These are phyloP conservation scores for Dryomyza anilis DNA, from an alignment of 2,888 invertebrate genomes.

Conservation along the genomic window DNA sequence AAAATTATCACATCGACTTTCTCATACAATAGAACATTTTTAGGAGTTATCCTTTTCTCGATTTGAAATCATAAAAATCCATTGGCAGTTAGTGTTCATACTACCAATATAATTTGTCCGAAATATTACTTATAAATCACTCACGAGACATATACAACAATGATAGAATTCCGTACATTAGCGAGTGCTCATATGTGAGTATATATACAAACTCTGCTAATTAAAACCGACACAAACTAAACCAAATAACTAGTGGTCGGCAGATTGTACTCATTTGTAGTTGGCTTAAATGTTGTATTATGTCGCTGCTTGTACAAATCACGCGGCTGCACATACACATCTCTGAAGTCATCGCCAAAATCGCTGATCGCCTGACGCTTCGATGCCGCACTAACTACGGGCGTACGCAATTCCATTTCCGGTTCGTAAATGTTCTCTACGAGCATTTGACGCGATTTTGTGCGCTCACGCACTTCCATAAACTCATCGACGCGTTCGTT, in stretches of 20 bases:
- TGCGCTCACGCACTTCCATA: conserved; percentile 36
- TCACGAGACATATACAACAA: no score
- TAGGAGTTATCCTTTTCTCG: no score
- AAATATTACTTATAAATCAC: background rate
- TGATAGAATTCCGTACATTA: no score
- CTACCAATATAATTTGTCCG: background rate
- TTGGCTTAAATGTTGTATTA: conserved; percentile 56
- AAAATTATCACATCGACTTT: no score
- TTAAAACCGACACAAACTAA: conserved; percentile 32
- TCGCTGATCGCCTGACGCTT: conserved; percentile 27
- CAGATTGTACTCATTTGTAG: conserved; percentile 51
- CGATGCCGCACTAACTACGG: conserved; percentile 26
- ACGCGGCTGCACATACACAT: conserved; percentile 56
- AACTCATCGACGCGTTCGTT: conserved; percentile 33
- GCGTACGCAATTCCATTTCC: conserved; percentile 46
- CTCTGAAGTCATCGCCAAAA: conserved; percentile 48
- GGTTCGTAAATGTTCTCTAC: conserved; percentile 58
- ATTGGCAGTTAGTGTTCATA: no score
- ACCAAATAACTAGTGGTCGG: conserved; percentile 56
- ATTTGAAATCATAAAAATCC: no score
- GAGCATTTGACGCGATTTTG: conserved; percentile 48
- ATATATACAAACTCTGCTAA: background rate
- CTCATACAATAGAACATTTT: no score
- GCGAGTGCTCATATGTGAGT: no score
- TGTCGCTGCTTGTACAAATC: conserved; percentile 55